Percentiles rank a stretch among this genome's conserved stretches.
Conservation (phyloP, 2,113 vertebrate genomes). For the Oncorhynchus tshawytscha region DNA sequence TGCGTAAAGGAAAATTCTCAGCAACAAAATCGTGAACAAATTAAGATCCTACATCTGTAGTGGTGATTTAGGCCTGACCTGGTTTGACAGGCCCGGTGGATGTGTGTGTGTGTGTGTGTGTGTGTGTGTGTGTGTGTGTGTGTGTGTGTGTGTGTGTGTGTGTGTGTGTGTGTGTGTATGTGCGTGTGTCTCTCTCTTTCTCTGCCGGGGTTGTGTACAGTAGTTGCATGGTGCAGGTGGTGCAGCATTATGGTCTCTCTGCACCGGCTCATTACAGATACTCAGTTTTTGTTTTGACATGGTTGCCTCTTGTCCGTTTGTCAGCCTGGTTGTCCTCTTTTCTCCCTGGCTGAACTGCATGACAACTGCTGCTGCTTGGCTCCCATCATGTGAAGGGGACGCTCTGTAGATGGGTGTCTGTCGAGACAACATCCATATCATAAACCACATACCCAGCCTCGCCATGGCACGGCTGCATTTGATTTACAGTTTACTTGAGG, state of each 20-base stretch:
- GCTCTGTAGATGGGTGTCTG: slow-evolving; percentile 26
- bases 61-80: too few species aligned
- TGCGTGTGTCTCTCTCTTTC: not conserved
- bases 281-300: slow-evolving; percentile 45
- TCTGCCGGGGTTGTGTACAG: too few species aligned
- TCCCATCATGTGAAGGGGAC: not conserved
- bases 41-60: too few species aligned
- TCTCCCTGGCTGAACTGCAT: slow-evolving; percentile 45
- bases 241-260: not conserved
- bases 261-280: not conserved
- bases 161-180: not conserved
- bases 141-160: not conserved
- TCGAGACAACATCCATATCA: slow-evolving; percentile 7
- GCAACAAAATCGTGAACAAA: too few species aligned
- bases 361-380: not conserved
- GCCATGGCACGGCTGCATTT: not conserved
- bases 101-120: not conserved
- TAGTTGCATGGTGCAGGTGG: not conserved
- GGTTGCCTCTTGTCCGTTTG: slow-evolving; percentile 22
- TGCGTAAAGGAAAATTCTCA: too few species aligned
- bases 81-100: too few species aligned
- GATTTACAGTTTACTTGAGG: slow-evolving; percentile 27
- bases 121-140: not conserved
- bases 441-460: not conserved
- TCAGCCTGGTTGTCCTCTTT: slow-evolving; percentile 23